Evolutionary conservation across 2,797 vertebrate species (phyloP).

Genomic region (Xiphophorus birchmanni): DNA sequence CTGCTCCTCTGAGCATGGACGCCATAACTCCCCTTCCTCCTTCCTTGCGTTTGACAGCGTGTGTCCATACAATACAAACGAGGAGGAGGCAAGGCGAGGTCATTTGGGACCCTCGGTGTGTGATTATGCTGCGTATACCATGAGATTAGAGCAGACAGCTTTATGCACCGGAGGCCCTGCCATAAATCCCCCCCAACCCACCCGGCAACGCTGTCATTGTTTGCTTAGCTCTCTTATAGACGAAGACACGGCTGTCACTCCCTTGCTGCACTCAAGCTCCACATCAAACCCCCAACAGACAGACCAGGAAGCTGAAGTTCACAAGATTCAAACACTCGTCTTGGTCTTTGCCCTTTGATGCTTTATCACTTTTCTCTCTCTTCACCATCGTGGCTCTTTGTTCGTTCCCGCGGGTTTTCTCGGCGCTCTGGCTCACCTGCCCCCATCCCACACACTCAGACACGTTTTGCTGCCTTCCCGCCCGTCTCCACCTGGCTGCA

Average conservation of each 20-base stretch:
- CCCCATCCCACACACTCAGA: constrained; percentile 22
- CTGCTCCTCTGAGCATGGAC: constrained; percentile 33
- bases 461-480: constrained; percentile 41
- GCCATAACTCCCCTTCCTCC: constrained; percentile 41
- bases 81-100: not conserved
- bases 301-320: constrained; percentile 44
- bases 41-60: constrained; percentile 61
- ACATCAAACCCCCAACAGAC: constrained; percentile 36
- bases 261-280: constrained; percentile 29
- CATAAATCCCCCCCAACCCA: constrained; percentile 59
- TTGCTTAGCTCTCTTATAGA: constrained; percentile 71
- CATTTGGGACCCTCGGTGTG: constrained; percentile 44
- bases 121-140: constrained; percentile 73
- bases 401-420: not conserved
- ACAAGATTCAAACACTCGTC: not conserved
- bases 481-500: constrained; percentile 54
- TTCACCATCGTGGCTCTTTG: not conserved
- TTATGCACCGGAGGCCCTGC: constrained; percentile 54
- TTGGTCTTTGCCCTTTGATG: constrained; percentile 10
- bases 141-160: constrained; percentile 76
- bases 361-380: constrained; percentile 38
- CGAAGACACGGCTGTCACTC: constrained; percentile 9
- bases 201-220: constrained; percentile 47
- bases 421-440: not conserved
- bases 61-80: constrained; percentile 70